These are phyloP conservation scores for Euclidia mi DNA, from an alignment of 2,888 invertebrate species.

Conservation along the genomic window DNA sequence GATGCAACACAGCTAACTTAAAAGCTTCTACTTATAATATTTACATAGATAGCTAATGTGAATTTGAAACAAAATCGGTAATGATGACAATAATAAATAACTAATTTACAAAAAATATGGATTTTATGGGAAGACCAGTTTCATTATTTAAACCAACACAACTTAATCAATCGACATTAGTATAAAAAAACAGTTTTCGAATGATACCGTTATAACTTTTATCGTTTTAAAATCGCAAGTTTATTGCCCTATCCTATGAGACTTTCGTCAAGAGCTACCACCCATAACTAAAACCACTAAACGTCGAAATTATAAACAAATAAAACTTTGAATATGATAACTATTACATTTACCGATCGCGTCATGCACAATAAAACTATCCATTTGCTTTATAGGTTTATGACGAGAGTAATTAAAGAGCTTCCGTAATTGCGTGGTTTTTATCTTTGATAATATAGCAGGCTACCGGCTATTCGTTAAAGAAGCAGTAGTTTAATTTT, in stretches of 20 bases:
- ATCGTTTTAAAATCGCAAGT: background rate
- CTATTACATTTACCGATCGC: constrained; percentile 19
- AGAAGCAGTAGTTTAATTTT: background rate
- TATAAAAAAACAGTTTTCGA: background rate
- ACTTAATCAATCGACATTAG: background rate
- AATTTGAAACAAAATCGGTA: too few species aligned
- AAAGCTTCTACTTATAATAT: too few species aligned
- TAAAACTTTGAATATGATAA: constrained; percentile 30
- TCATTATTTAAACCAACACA: background rate
- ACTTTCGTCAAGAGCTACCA: background rate
- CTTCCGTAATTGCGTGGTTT: constrained; percentile 10
- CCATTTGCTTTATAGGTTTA: constrained; percentile 38
- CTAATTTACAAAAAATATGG: too few species aligned
- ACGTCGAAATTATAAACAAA: constrained; percentile 34
- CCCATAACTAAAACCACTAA: constrained; percentile 17
- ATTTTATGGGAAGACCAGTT: too few species aligned
- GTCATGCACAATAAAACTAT: constrained; percentile 45
- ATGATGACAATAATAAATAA: too few species aligned
- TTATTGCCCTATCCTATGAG: background rate
- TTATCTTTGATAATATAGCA: constrained; percentile 7
- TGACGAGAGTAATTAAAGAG: constrained; percentile 35
- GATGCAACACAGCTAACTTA: too few species aligned
- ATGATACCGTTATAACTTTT: background rate
- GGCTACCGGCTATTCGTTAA: constrained; percentile 2
- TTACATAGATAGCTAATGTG: too few species aligned